These are phyloP conservation scores for Stenichneumon culpator DNA, from an alignment of 2,888 invertebrate genomes.

Conservation along the genomic window DNA sequence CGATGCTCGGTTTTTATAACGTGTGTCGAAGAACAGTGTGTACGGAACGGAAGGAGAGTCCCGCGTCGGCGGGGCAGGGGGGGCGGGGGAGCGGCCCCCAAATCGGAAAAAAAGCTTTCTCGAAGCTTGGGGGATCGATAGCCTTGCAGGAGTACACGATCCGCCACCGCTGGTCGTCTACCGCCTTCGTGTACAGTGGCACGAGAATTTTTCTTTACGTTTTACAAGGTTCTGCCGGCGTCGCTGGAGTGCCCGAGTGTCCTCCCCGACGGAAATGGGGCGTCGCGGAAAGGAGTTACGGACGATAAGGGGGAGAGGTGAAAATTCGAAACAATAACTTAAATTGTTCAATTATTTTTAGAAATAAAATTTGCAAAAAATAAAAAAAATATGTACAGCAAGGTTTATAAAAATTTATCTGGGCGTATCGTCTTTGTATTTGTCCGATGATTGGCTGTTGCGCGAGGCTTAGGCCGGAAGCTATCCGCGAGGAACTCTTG, in stretches of 20 bases:
- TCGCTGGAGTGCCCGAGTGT: neutral
- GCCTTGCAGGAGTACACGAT: constrained; percentile 16
- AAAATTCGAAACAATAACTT: neutral
- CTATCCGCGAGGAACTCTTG: neutral
- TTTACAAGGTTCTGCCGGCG: neutral
- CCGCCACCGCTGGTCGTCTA: neutral
- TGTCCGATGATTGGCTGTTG: neutral
- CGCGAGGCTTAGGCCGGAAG: neutral
- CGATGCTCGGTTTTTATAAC: constrained; percentile 18
- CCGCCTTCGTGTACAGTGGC: neutral
- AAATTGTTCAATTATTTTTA: neutral
- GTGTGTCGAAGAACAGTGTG: neutral
- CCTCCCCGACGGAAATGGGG: neutral
- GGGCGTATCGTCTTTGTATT: neutral
- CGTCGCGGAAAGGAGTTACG: neutral
- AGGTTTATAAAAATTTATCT: neutral
- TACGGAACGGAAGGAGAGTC: constrained; percentile 2
- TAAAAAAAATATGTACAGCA: too few species aligned
- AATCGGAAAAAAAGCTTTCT: constrained; percentile 14
- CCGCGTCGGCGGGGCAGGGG: neutral
- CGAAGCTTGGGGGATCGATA: constrained; percentile 21
- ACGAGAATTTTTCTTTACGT: neutral
- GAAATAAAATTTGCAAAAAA: neutral
- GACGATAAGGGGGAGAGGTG: neutral
- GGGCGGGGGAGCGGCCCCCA: neutral